These are phyloP conservation scores for Zoanthus gigantus DNA, from an alignment of 92 coral and sea anemone genomes.

Conservation along the genomic window DNA sequence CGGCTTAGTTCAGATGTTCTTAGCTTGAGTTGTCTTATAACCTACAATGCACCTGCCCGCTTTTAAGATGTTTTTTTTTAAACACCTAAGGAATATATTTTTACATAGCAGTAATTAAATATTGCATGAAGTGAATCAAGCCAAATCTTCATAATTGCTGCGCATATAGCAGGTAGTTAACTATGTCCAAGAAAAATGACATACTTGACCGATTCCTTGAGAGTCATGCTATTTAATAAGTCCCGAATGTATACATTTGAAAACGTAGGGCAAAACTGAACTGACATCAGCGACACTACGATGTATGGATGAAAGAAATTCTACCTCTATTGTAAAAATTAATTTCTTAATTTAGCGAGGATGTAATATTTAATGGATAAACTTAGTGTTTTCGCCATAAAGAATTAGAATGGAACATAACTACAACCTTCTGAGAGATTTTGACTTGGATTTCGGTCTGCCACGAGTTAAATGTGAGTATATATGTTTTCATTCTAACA, in stretches of 20 bases:
- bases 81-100: neutral
- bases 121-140: neutral
- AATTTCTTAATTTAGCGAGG: neutral
- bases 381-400: neutral
- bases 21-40: neutral
- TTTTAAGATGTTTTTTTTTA: neutral
- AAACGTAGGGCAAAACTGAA: neutral
- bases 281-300: neutral
- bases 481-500: neutral
- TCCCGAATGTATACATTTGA: too few relatives aligned
- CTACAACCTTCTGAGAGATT: neutral
- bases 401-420: neutral
- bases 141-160: neutral
- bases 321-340: neutral
- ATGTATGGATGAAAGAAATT: neutral
- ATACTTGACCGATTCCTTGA: neutral
- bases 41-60: constrained; percentile 13
- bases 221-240: too few relatives aligned
- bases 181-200: neutral
- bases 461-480: neutral
- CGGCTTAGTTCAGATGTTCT: neutral
- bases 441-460: constrained; percentile 11
- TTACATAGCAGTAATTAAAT: constrained; percentile 2
- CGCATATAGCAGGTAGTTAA: neutral
- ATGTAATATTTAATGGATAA: neutral